Evolutionary conservation across 2,113 vertebrate genomes (phyloP).

Genomic region (Mungos mungo): DNA sequence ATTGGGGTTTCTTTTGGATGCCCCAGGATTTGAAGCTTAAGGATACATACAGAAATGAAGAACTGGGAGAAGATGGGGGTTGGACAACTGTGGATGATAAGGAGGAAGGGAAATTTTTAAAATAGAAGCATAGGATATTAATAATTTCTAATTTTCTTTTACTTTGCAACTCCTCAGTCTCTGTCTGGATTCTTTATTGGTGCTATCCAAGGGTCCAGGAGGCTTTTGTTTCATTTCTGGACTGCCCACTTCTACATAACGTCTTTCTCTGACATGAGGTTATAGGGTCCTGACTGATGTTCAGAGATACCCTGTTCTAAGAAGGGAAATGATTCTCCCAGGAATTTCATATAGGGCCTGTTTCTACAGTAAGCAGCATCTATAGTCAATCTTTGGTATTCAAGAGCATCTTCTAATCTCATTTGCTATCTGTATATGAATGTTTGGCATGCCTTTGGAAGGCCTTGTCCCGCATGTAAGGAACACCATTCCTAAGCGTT

Average conservation of each 20-base stretch:
- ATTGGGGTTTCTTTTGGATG: not conserved
- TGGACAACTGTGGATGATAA: not conserved
- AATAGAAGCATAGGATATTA: not conserved
- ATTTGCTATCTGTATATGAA: not conserved
- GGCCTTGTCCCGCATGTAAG: not conserved
- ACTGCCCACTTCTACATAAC: not conserved
- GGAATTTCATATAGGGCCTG: not conserved
- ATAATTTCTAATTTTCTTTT: constrained; percentile 41
- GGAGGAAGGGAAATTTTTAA: not conserved
- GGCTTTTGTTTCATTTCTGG: constrained; percentile 18
- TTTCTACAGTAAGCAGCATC: not conserved
- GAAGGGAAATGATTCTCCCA: not conserved
- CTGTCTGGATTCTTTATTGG: not conserved
- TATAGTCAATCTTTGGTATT: not conserved
- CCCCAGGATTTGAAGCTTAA: not conserved
- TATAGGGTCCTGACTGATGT: not conserved
- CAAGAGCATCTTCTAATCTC: not conserved
- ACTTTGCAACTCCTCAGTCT: not conserved
- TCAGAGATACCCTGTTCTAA: not conserved
- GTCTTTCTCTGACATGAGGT: not conserved
- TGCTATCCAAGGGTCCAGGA: not conserved
- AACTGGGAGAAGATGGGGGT: not conserved
- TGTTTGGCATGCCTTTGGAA: constrained; percentile 27
- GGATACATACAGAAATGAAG: not conserved
- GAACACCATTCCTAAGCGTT: not conserved